phyloP scores from a whole-genome alignment of 1,140 invertebrate species.

The Hyles vespertilio region DNA sequence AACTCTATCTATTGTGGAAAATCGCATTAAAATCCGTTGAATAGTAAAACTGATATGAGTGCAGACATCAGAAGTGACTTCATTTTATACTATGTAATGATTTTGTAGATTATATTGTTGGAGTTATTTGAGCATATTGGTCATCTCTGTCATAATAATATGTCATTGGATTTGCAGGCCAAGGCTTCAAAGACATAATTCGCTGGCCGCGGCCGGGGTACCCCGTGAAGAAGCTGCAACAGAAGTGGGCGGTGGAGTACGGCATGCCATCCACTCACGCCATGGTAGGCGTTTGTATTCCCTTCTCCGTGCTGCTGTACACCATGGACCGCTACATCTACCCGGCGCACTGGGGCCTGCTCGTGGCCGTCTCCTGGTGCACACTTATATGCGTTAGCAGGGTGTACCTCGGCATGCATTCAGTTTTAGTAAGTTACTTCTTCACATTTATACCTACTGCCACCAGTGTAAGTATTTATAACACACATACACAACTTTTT shows the following conservation, averaged over 20 bases:
- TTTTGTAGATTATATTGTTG: too few relatives aligned
- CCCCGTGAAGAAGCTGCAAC: slow-evolving; percentile 88
- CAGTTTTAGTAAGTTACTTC: slow-evolving; percentile 82
- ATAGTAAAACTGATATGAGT: too few relatives aligned
- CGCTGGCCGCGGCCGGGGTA: slow-evolving; percentile 89
- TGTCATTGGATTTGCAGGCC: slow-evolving; percentile 76
- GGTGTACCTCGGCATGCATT: slow-evolving; percentile 95
- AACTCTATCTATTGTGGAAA: too few relatives aligned
- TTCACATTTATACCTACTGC: too few relatives aligned
- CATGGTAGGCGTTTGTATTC: slow-evolving; percentile 91
- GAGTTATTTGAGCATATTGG: too few relatives aligned
- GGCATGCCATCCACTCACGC: slow-evolving; percentile 97
- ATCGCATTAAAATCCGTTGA: too few relatives aligned
- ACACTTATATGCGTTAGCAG: slow-evolving; percentile 88
- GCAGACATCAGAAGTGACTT: too few relatives aligned
- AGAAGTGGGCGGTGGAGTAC: slow-evolving; percentile 92
- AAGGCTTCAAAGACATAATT: slow-evolving; percentile 91
- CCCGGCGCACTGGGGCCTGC: slow-evolving; percentile 76
- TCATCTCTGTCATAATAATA: too few relatives aligned
- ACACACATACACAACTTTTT: too few relatives aligned
- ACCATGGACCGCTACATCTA: slow-evolving; percentile 89
- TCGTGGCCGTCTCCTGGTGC: slow-evolving; percentile 81
- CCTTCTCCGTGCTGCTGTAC: slow-evolving; percentile 88
- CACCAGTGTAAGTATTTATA: too few relatives aligned
- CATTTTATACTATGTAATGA: too few relatives aligned